Base-by-base conservation (phyloP, 2,797 vertebrate species). In the Leucoraja ocellata region DNA sequence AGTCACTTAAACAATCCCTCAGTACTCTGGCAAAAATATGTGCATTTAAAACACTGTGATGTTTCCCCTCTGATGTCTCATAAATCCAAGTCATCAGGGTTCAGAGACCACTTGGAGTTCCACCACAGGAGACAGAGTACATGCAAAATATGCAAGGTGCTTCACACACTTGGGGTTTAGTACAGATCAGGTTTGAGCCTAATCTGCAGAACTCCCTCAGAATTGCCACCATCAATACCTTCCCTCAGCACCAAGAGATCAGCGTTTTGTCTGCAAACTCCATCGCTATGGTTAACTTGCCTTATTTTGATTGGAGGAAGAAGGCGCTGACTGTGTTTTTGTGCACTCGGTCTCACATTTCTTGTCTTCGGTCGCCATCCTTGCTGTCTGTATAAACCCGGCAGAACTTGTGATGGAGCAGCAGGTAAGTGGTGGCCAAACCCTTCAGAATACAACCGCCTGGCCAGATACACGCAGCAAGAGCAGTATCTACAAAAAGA, bases 361-460 rank as follows among this genome's bases (percentile, higher is more conserved):
- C 97, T 99, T 99, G 95, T 99, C 99, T 97, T 99, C 99, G 28
- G 98, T 99, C 96, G 99, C 98, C 99, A 99, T 98, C 95, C 96
- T 95, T 95, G 95, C 96, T 94, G 94, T 96, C 79, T 88, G 16
- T 16, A 13, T 63, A 0, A 88, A 8, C 6, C 16, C 10, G 13
- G 14, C 10, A 65, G n/a, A 21, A 7, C 32, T 68, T 68, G 65
- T 18, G 6, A 36, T 4, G n/a, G 36, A 36, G 7, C 6, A 16
- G n/a, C 54, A 28, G 25, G 10, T 25, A 4, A 54, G 46, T 61
- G 4, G 10, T 84, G 54, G 9, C 54, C 14, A 18, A 84, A 83
- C 54, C 9, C 54, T 4, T 21, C 63, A 0, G 1, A 68, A 88
- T 8, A 68, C n/a, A 36, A 88, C 14, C 63, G 8, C n/a, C n/a